A percentile compares a stretch with the other conserved stretches of the same genome.
Evolutionary conservation across 2,888 invertebrate genomes (phyloP).

Genomic region (Stenodera caucasica): DNA sequence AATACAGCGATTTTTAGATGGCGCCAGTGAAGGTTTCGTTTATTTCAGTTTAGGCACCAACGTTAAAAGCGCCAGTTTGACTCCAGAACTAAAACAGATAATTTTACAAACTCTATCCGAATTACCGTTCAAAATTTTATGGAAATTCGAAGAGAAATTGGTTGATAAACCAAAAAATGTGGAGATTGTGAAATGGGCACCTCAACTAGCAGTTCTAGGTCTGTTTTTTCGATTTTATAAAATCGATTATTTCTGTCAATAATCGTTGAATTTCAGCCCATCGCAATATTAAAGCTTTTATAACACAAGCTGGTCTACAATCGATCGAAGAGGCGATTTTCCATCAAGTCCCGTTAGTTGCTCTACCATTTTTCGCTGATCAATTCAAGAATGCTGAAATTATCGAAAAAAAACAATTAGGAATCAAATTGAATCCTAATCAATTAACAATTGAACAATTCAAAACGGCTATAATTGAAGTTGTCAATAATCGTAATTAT

Average conservation of each 20-base stretch:
- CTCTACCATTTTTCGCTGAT: constrained; percentile 36
- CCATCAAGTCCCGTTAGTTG: constrained; percentile 34
- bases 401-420: constrained; percentile 35
- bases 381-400: constrained; percentile 36
- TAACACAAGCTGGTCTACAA: constrained; percentile 37
- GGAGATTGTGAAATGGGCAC: constrained; percentile 49
- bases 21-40: constrained; percentile 48
- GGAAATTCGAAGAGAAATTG: constrained; percentile 53
- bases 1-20: constrained; percentile 46
- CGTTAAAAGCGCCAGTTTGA: constrained; percentile 46
- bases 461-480: constrained; percentile 37
- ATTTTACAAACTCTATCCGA: constrained; percentile 49
- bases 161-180: constrained; percentile 48
- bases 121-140: constrained; percentile 52
- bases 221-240: too few relatives aligned
- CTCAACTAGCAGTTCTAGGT: constrained; percentile 51
- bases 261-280: constrained; percentile 13
- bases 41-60: constrained; percentile 55
- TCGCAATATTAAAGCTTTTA: constrained; percentile 28
- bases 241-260: background rate
- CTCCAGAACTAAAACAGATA: constrained; percentile 40
- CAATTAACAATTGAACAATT: constrained; percentile 34
- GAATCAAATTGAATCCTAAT: constrained; percentile 28
- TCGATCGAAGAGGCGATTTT: constrained; percentile 37
- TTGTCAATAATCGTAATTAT: constrained; percentile 39